Evolutionary conservation across 30 jellyfish, hydroid and myxozoan genomes (phyloP).

Genomic region (Hydractinia echinata): DNA sequence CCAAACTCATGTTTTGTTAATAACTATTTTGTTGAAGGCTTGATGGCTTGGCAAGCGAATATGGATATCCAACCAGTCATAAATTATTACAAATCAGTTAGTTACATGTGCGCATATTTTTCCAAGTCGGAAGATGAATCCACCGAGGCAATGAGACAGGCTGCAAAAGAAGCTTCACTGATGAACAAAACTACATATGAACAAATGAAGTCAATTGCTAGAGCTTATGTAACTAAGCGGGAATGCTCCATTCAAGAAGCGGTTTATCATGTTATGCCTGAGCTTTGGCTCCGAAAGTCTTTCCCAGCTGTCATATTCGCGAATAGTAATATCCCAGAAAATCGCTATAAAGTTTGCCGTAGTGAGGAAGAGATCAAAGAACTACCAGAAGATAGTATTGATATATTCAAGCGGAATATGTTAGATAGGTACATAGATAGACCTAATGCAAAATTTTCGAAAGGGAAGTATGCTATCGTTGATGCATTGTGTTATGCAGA

Average conservation of each 20-base stretch:
- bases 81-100: neutral
- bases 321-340: constrained; percentile 12
- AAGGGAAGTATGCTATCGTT: constrained; percentile 6
- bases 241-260: constrained; percentile 1
- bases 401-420: neutral
- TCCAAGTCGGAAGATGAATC: neutral
- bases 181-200: neutral
- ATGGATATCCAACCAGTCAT: neutral
- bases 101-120: neutral
- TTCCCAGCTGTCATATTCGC: neutral
- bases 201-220: neutral
- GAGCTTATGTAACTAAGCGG: neutral
- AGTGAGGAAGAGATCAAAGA: constrained; percentile 12
- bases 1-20: neutral
- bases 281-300: neutral
- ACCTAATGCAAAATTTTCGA: neutral
- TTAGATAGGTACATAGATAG: constrained; percentile 2
- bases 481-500: constrained; percentile 8
- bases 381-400: neutral
- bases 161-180: neutral
- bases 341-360: neutral
- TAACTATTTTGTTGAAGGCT: neutral
- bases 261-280: neutral
- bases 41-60: too few relatives aligned
- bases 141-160: constrained; percentile 9